A percentile compares a stretch with the other conserved stretches of the same genome.
These are phyloP conservation scores for Seriola quinqueradiata DNA, from an alignment of 2,113 vertebrate species.

Conservation along the genomic window DNA sequence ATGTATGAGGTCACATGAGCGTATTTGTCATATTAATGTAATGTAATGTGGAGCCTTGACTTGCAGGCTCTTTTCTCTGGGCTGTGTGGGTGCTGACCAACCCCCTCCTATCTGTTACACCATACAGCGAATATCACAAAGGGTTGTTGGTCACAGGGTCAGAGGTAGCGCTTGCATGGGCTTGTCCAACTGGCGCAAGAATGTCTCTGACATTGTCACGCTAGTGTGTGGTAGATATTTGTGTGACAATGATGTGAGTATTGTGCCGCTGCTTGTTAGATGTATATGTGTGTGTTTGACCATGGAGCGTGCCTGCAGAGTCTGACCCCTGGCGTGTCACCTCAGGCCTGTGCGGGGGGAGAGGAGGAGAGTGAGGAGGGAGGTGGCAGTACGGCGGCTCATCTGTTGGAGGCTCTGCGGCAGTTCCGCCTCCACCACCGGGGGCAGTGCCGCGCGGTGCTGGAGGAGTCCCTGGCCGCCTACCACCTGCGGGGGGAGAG, in stretches of 20 bases:
- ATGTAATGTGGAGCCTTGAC: slow-evolving; percentile 29
- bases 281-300: slow-evolving; percentile 60
- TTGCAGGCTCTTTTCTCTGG: slow-evolving; percentile 54
- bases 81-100: slow-evolving; percentile 45
- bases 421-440: slow-evolving; percentile 98
- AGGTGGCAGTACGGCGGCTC: slow-evolving; percentile 88
- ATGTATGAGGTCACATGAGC: not conserved
- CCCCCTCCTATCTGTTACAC: slow-evolving; percentile 37
- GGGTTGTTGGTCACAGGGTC: slow-evolving; percentile 65
- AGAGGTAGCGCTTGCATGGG: slow-evolving; percentile 57
- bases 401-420: slow-evolving; percentile 96
- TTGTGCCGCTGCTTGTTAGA: slow-evolving; percentile 51
- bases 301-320: slow-evolving; percentile 74
- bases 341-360: slow-evolving; percentile 83
- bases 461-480: slow-evolving; percentile 95
- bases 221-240: slow-evolving; percentile 44
- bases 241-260: slow-evolving; percentile 32
- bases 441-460: slow-evolving; percentile 95
- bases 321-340: slow-evolving; percentile 83
- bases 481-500: slow-evolving; percentile 87
- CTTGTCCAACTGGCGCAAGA: slow-evolving; percentile 34
- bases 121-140: slow-evolving; percentile 62
- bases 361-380: slow-evolving; percentile 90
- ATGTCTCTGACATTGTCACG: slow-evolving; percentile 48
- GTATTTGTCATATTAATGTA: slow-evolving; percentile 29